Conservation (phyloP, 2,888 invertebrate genomes). For the Drosophila anomalata region DNA sequence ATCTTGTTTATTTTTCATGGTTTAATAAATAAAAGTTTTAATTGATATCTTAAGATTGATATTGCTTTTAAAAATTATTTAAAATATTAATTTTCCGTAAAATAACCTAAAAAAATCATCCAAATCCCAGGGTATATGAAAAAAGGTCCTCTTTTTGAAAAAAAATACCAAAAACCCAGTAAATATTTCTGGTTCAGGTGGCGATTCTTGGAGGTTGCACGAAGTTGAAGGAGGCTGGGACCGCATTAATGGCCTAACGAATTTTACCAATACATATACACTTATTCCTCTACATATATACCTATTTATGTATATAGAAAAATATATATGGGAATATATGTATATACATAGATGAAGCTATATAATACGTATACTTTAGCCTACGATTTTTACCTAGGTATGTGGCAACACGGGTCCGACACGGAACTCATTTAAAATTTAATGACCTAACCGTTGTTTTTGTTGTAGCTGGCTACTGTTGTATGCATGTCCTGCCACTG, state of each 20-base stretch:
- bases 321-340: neutral
- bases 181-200: slow-evolving; percentile 48
- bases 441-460: slow-evolving; percentile 73
- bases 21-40: too few species aligned
- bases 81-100: neutral
- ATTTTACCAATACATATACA: slow-evolving; percentile 6
- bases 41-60: too few species aligned
- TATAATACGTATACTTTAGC: slow-evolving; percentile 1
- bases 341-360: slow-evolving; percentile 6
- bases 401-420: slow-evolving; percentile 32
- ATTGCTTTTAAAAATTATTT: too few species aligned
- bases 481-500: slow-evolving; percentile 41
- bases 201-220: slow-evolving; percentile 40
- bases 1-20: too few species aligned
- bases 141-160: slow-evolving; percentile 40
- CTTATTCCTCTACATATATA: slow-evolving; percentile 9
- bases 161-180: slow-evolving; percentile 36
- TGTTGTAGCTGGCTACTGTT: slow-evolving; percentile 15
- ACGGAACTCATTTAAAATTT: slow-evolving; percentile 78
- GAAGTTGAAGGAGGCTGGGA: slow-evolving; percentile 57
- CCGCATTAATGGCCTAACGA: slow-evolving; percentile 59
- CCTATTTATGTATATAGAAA: slow-evolving; percentile 10
- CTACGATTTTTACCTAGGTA: slow-evolving; percentile 53
- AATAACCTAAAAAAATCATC: too few species aligned
- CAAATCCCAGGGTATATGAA: slow-evolving; percentile 2